Conservation (phyloP, 2,797 vertebrate species). For the Cirrhinus molitorella region DNA sequence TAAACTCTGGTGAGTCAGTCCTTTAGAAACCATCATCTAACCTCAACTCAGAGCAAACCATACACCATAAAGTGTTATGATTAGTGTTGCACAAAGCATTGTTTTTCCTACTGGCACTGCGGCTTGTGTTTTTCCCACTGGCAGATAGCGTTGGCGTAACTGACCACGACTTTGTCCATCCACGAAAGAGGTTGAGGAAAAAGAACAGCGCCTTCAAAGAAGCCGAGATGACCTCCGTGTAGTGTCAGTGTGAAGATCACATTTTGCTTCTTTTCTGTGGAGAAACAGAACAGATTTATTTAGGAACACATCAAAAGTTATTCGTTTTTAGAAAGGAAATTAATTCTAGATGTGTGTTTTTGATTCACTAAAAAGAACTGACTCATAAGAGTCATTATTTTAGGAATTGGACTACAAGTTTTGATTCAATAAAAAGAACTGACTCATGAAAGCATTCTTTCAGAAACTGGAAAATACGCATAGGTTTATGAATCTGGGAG, state of each 20-base stretch:
- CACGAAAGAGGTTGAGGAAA: slow-evolving; percentile 94
- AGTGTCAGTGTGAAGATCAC: slow-evolving; percentile 92
- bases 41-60: background rate
- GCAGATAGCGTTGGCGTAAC: slow-evolving; percentile 91
- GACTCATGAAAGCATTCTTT: background rate
- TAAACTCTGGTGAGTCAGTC: slow-evolving; percentile 15
- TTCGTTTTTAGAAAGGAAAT: background rate
- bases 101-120: slow-evolving; percentile 70
- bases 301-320: background rate
- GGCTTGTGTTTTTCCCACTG: slow-evolving; percentile 87
- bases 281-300: slow-evolving; percentile 13
- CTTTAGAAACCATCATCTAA: slow-evolving; percentile 9
- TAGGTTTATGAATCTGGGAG: background rate
- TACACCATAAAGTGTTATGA: slow-evolving; percentile 18
- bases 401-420: background rate
- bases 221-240: slow-evolving; percentile 95
- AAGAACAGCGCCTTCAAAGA: slow-evolving; percentile 94
- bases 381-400: background rate
- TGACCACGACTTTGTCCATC: slow-evolving; percentile 97
- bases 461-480: background rate
- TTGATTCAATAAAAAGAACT: background rate
- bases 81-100: slow-evolving; percentile 50
- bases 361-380: background rate
- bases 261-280: slow-evolving; percentile 90
- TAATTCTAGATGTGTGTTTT: background rate